These are phyloP conservation scores for Ceratotherium simum DNA, from an alignment of 2,113 vertebrate genomes.

Conservation along the genomic window DNA sequence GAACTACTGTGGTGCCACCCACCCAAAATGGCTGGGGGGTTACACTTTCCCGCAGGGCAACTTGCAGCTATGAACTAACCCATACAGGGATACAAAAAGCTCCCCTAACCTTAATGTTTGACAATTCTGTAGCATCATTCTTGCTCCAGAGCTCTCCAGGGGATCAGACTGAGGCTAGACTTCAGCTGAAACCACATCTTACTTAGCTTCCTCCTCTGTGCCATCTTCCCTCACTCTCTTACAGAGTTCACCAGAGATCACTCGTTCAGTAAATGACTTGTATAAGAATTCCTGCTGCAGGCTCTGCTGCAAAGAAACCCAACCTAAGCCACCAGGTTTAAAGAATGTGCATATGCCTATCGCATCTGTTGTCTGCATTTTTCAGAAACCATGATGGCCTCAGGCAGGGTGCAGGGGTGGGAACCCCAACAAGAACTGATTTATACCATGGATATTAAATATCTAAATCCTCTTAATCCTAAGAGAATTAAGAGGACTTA, in stretches of 20 bases:
- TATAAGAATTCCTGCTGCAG: background rate
- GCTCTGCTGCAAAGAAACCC: background rate
- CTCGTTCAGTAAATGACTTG: background rate
- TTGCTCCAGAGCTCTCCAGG: background rate
- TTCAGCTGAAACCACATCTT: background rate
- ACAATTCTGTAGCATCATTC: background rate
- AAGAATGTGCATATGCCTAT: background rate
- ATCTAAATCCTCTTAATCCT: background rate
- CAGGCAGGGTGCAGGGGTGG: background rate
- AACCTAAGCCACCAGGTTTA: background rate
- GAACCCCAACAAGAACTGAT: background rate
- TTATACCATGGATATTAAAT: background rate
- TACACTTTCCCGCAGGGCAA: background rate
- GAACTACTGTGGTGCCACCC: background rate
- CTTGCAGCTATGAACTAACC: background rate
- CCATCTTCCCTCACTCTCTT: background rate
- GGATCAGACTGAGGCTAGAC: background rate
- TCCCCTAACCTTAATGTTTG: background rate
- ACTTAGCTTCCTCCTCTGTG: background rate
- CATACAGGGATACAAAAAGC: background rate
- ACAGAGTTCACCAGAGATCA: background rate
- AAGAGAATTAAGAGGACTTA: background rate
- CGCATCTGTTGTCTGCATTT: background rate
- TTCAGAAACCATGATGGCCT: background rate
- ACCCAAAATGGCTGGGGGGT: background rate